These are phyloP conservation scores for Syritta pipiens DNA, from an alignment of 2,888 invertebrate species.

Conservation along the genomic window DNA sequence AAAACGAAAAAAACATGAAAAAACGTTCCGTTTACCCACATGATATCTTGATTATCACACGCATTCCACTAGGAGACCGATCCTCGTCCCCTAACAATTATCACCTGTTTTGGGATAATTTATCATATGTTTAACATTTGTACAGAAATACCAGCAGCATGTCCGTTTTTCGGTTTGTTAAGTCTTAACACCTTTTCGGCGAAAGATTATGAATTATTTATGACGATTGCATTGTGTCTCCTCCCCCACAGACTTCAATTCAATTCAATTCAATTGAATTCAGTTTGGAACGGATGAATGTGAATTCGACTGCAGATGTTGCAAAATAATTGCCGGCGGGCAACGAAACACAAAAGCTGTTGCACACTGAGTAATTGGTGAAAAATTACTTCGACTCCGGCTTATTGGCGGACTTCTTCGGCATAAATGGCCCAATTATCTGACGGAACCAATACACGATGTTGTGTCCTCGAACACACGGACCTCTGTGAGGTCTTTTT, in stretches of 20 bases:
- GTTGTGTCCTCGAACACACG: neutral
- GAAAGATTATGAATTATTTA: slow-evolving; percentile 64
- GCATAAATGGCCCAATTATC: slow-evolving; percentile 60
- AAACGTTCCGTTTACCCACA: slow-evolving; percentile 30
- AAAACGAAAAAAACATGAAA: neutral
- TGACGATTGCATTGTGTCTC: slow-evolving; percentile 31
- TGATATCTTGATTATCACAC: slow-evolving; percentile 62
- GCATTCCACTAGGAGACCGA: no score
- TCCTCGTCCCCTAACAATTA: slow-evolving; percentile 59
- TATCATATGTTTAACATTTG: slow-evolving; percentile 68
- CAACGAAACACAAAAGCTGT: slow-evolving; percentile 54
- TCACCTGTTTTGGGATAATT: slow-evolving; percentile 69
- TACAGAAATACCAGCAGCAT: slow-evolving; percentile 32
- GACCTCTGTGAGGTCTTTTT: no score
- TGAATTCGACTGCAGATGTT: slow-evolving; percentile 62
- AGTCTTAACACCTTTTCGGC: slow-evolving; percentile 58
- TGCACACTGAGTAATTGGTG: slow-evolving; percentile 64
- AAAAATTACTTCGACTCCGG: slow-evolving; percentile 57
- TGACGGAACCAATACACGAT: slow-evolving; percentile 22
- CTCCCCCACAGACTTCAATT: slow-evolving; percentile 56
- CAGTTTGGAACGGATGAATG: neutral
- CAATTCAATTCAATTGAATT: slow-evolving; percentile 58
- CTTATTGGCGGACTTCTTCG: slow-evolving; percentile 46
- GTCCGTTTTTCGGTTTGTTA: slow-evolving; percentile 19
- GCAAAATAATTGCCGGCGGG: slow-evolving; percentile 4